These are phyloP conservation scores for Drosophila trapezifrons DNA, from an alignment of 1,140 invertebrate species.

Conservation along the genomic window DNA sequence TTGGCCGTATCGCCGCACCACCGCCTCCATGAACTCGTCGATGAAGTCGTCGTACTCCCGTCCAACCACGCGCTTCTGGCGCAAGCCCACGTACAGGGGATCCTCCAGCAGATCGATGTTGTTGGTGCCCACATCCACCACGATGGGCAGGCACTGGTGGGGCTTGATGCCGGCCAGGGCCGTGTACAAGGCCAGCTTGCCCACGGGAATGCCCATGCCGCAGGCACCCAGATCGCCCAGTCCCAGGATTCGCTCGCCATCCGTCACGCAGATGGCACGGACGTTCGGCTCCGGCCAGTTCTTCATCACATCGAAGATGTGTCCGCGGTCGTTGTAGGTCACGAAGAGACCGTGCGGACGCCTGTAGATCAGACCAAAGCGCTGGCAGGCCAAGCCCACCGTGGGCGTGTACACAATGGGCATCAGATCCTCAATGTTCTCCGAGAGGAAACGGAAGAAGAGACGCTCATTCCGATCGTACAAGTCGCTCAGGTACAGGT, in stretches of 20 bases:
- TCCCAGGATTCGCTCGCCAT: slow-evolving; percentile 97
- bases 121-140: slow-evolving; percentile 96
- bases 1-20: slow-evolving; percentile 95
- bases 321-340: slow-evolving; percentile 97
- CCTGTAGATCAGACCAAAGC: slow-evolving; percentile 97
- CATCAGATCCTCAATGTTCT: slow-evolving; percentile 98
- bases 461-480: slow-evolving; percentile 97
- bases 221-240: slow-evolving; percentile 97
- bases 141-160: slow-evolving; percentile 95
- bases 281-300: slow-evolving; percentile 97
- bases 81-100: slow-evolving; percentile 97
- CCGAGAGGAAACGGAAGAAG: slow-evolving; percentile 96
- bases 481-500: slow-evolving; percentile 93
- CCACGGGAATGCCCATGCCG: slow-evolving; percentile 96
- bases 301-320: slow-evolving; percentile 94
- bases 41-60: slow-evolving; percentile 96
- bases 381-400: slow-evolving; percentile 98
- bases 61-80: slow-evolving; percentile 93
- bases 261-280: slow-evolving; percentile 96
- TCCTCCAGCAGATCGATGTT: slow-evolving; percentile 95
- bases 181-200: slow-evolving; percentile 96
- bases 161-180: slow-evolving; percentile 97
- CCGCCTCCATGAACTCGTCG: slow-evolving; percentile 99
- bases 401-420: slow-evolving; percentile 99
- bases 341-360: slow-evolving; percentile 97